Conservation (phyloP, 2,113 vertebrate species). For the Heterochromis multidens region DNA sequence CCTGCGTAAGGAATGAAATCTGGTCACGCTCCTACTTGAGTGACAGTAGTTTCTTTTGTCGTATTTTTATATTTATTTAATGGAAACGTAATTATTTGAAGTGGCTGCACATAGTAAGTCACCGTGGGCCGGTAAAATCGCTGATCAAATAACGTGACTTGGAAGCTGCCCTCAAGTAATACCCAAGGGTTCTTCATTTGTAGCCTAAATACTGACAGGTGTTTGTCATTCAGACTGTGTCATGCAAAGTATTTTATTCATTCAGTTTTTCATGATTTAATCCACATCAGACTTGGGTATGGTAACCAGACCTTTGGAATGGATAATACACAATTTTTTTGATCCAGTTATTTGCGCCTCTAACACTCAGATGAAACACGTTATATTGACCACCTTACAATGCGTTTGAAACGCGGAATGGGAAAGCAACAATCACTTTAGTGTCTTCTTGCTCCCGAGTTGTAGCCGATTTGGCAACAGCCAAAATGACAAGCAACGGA, state of each 20-base stretch:
- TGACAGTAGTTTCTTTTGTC: slow-evolving; percentile 28
- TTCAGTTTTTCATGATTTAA: background rate
- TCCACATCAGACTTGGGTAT: background rate
- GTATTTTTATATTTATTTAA: background rate
- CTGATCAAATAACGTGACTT: slow-evolving; percentile 1
- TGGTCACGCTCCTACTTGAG: slow-evolving; percentile 1
- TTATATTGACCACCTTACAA: slow-evolving; percentile 5
- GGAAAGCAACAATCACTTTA: slow-evolving; percentile 41
- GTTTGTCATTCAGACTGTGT: slow-evolving; percentile 1
- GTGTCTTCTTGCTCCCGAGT: slow-evolving; percentile 17
- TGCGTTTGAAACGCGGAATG: slow-evolving; percentile 39
- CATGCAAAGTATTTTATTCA: background rate
- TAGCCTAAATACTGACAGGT: slow-evolving; percentile 46
- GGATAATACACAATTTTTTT: slow-evolving; percentile 1
- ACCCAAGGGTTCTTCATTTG: slow-evolving; percentile 1
- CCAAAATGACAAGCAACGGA: slow-evolving; percentile 82
- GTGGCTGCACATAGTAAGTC: background rate
- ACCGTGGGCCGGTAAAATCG: background rate
- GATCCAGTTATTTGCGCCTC: background rate
- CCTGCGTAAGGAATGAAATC: slow-evolving; percentile 29
- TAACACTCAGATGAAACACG: background rate
- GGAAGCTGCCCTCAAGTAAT: slow-evolving; percentile 9
- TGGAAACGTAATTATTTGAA: background rate
- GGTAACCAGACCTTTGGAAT: background rate
- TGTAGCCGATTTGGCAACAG: slow-evolving; percentile 30